A percentile compares a stretch with the other conserved stretches of the same genome.
Conservation (phyloP, 2,113 vertebrate genomes). For the Siphamia tubifer region DNA sequence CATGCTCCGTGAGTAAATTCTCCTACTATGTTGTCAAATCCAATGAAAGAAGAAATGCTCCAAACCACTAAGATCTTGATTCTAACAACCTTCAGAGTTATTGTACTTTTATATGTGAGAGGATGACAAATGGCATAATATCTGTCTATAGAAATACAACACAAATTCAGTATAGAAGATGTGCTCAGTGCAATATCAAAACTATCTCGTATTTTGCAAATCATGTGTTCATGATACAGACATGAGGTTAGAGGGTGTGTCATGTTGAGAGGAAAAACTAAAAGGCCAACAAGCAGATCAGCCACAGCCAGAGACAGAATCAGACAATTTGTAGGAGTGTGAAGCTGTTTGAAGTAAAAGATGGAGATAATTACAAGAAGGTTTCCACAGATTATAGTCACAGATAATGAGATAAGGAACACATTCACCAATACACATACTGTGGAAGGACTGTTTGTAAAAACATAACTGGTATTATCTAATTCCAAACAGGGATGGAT, state of each 20-base stretch:
- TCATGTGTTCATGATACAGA: not conserved
- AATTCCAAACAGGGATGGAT: conserved; percentile 3
- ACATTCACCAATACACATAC: not conserved
- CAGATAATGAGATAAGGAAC: not conserved
- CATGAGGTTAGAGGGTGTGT: not conserved
- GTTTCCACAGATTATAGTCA: conserved; percentile 18
- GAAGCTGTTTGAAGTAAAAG: no score
- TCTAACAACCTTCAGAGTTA: not conserved
- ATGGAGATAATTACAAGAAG: conserved; percentile 29
- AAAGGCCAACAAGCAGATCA: no score
- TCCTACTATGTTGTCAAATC: not conserved
- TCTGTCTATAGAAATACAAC: conserved; percentile 40
- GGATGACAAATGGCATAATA: conserved; percentile 33
- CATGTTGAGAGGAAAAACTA: conserved; percentile 23
- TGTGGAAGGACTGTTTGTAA: not conserved
- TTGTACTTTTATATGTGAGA: conserved; percentile 16
- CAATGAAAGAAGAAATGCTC: not conserved
- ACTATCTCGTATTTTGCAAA: conserved; percentile 23
- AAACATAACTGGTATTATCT: not conserved
- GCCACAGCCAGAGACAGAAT: no score
- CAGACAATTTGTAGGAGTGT: no score
- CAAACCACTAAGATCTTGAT: conserved; percentile 22
- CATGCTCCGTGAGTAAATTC: conserved; percentile 8
- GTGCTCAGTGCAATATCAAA: conserved; percentile 22
- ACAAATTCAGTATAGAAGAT: conserved; percentile 26